Conservation (phyloP, 2,888 invertebrate genomes). For the Orchesella flavescens region DNA sequence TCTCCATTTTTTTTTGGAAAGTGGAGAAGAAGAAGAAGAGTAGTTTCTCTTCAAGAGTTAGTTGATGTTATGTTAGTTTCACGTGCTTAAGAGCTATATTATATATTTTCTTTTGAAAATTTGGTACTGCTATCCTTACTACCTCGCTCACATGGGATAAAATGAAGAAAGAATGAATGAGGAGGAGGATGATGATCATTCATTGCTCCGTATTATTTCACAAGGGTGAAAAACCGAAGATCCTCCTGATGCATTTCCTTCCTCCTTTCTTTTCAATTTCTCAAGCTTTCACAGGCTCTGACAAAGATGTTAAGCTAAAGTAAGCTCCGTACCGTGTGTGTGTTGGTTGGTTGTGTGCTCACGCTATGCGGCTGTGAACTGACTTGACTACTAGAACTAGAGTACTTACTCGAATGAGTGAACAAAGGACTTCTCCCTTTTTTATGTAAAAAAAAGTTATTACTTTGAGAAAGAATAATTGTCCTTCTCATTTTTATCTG, state of each 20-base stretch:
- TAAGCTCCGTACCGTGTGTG: too few species aligned
- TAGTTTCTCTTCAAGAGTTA: conserved; percentile 4
- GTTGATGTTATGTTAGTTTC: conserved; percentile 39
- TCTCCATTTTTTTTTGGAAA: conserved; percentile 27
- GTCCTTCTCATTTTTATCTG: background rate
- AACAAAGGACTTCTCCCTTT: conserved; percentile 32
- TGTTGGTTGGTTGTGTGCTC: too few species aligned
- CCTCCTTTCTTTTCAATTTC: background rate
- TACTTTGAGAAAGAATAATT: background rate
- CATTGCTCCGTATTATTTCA: background rate
- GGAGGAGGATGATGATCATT: background rate
- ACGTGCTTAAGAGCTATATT: conserved; percentile 47
- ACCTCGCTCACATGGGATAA: conserved; percentile 14
- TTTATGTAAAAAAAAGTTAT: background rate
- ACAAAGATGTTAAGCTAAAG: conserved; percentile 45
- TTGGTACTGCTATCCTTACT: too few species aligned
- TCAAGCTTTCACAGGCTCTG: conserved; percentile 40
- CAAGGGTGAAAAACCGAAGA: conserved; percentile 39
- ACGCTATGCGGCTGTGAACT: conserved; percentile 40
- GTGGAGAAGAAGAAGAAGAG: conserved; percentile 2
- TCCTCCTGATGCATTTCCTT: background rate
- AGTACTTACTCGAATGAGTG: conserved; percentile 37
- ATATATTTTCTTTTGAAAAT: conserved; percentile 20
- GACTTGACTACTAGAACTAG: conserved; percentile 11
- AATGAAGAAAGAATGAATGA: background rate